phyloP scores from a whole-genome alignment of 2,888 invertebrate genomes.

The Petrolisthes manimaculis region DNA sequence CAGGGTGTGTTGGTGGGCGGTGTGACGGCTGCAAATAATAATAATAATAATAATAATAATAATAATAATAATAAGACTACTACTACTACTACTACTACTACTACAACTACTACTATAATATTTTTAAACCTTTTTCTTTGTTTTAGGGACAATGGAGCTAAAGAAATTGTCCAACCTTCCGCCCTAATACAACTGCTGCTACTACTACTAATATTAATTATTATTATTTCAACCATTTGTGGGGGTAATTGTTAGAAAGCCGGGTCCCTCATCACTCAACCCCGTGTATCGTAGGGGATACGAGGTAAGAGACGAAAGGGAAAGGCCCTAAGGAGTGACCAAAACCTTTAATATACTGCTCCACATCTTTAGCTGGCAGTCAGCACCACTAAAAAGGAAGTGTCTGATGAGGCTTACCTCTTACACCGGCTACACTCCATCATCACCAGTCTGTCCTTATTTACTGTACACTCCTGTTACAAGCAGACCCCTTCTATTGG shows the following conservation, averaged over 20 bases:
- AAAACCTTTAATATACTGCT: no score
- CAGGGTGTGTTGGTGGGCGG: constrained; percentile 10
- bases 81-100: neutral
- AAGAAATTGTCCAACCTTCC: no score
- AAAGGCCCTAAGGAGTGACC: no score
- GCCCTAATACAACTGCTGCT: neutral
- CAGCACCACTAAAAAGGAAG: neutral
- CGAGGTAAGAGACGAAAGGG: no score
- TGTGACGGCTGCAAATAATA: constrained; percentile 31
- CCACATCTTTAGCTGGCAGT: neutral
- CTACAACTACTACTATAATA: neutral
- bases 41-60: neutral
- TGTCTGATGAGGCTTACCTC: neutral
- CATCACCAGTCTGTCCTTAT: neutral
- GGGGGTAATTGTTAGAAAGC: no score
- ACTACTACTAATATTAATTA: neutral
- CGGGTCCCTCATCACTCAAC: no score
- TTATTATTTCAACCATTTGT: neutral
- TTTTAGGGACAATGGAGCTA: no score
- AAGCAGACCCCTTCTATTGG: no score
- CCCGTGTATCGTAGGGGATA: no score
- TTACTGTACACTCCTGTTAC: neutral
- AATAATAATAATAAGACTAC: neutral
- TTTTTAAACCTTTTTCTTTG: no score
- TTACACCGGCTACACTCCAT: constrained; percentile 14